Conservation (phyloP, 2,113 vertebrate species). For the Sylvilagus bachmani region DNA sequence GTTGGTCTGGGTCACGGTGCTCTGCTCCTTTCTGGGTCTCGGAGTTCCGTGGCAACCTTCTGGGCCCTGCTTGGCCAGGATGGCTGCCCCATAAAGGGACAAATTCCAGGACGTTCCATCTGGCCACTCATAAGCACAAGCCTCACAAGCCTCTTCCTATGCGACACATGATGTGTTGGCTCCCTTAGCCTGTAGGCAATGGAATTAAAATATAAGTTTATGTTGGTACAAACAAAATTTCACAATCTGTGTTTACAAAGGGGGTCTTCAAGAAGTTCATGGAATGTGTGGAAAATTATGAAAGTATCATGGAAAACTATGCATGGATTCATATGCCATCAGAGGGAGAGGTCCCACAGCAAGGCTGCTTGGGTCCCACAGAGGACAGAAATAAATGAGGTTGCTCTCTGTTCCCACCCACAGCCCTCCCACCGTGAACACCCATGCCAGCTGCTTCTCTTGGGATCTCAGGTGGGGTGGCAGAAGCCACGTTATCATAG, state of each 20-base stretch:
- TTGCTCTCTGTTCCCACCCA: background rate
- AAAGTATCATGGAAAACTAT: too few species aligned
- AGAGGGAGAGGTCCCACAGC: background rate
- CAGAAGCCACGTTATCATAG: background rate
- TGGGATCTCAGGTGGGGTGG: background rate
- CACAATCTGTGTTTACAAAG: too few species aligned
- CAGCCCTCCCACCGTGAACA: background rate
- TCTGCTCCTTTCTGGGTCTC: background rate
- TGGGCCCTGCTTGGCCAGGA: background rate
- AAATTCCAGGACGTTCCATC: background rate
- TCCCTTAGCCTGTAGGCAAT: background rate
- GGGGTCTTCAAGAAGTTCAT: too few species aligned
- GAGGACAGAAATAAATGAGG: background rate
- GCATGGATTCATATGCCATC: background rate
- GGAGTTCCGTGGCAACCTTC: background rate
- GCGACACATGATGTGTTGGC: background rate
- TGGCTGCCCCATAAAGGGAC: background rate
- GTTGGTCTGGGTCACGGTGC: background rate
- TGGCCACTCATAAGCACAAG: background rate
- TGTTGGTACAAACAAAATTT: too few species aligned
- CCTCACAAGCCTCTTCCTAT: background rate
- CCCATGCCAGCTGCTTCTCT: background rate
- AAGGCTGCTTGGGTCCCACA: background rate
- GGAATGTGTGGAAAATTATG: too few species aligned
- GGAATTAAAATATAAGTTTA: too few species aligned